These are phyloP conservation scores for Urocitellus parryii DNA, from an alignment of 2,113 vertebrate species.

Conservation along the genomic window DNA sequence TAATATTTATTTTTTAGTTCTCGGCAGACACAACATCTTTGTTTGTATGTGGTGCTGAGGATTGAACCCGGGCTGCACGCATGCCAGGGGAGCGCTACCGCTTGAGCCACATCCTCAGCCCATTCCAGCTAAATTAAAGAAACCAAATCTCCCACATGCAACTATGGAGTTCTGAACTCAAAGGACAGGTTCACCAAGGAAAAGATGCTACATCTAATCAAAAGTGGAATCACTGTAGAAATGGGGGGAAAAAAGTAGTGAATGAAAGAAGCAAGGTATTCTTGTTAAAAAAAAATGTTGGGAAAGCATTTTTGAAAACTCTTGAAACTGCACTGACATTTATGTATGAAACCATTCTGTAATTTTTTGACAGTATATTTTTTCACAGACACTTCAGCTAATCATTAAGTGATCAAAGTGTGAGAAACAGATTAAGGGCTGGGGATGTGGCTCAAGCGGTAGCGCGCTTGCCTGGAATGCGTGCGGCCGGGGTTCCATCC, in stretches of 20 bases:
- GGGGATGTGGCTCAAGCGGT: too few relatives aligned
- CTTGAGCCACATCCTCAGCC: too few relatives aligned
- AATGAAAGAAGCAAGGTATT: background rate
- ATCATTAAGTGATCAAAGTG: background rate
- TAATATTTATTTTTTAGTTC: too few relatives aligned
- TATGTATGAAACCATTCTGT: background rate
- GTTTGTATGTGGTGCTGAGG: too few relatives aligned
- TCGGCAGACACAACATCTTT: too few relatives aligned
- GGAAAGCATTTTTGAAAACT: slow-evolving; percentile 31
- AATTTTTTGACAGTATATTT: background rate
- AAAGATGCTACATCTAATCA: background rate
- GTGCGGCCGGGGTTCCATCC: too few relatives aligned
- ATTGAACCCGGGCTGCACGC: too few relatives aligned
- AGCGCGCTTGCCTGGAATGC: too few relatives aligned
- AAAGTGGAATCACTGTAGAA: background rate
- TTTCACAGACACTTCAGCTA: slow-evolving; percentile 4
- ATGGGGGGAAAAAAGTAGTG: background rate
- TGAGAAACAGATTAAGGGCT: background rate
- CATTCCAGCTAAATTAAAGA: slow-evolving; percentile 14
- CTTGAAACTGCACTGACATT: background rate
- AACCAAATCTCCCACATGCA: background rate
- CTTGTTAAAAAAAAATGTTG: slow-evolving; percentile 37
- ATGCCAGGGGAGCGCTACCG: too few relatives aligned
- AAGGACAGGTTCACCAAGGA: slow-evolving; percentile 32
- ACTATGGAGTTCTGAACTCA: slow-evolving; percentile 10